Base-by-base conservation (phyloP, 2,797 vertebrate genomes). In the Cirrhinus mrigala region DNA sequence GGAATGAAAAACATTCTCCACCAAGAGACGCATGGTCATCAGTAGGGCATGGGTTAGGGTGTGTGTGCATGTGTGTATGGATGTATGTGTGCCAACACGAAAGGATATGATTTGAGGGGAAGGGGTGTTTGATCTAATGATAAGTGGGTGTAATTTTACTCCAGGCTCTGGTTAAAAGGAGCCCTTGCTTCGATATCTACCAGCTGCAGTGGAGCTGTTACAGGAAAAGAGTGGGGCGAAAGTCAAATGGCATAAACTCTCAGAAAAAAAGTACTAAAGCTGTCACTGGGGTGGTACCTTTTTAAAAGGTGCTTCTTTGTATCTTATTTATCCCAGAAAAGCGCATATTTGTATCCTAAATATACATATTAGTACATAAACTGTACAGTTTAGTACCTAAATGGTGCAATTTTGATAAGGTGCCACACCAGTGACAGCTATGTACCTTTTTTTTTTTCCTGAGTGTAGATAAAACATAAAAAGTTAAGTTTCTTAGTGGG, bases 1-100 rank as follows among this genome's bases (percentile, higher is more conserved):
- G 95, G 95, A 95, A 96, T 95, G 95, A 93, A 95, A 96, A 95
- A 95, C 93, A 95, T 95, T 96, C 95, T 94, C 88, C 87, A 87
- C 80, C 80, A 88, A 90, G 87, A 85, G 83, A 16, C 58, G 44
- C 81, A 74, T 87, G 87, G 85, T 86, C 92, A 88, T 87, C 88
- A 70, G 84, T 75, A 87, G 62, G 83, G 50, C 87, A 88, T 82
- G 74, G 87, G 77, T 70, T 86, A 87, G 78, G 71, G 76, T 87
- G 66, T 89, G 68, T 83, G 64, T 75, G 50, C 62, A 15, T 60
- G 46, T 82, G 79, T 62, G 33, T 52, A 52, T 78, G 54, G 8
- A 54, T 85, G 83, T 87, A 66, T 79, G 74, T 85, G 69, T 82
- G 79, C 84, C 84, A 88, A 58, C 66, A 86, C 69, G 33, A 64